These are phyloP conservation scores for Boulengerochromis microlepis DNA, from an alignment of 2,113 vertebrate species.

Conservation along the genomic window DNA sequence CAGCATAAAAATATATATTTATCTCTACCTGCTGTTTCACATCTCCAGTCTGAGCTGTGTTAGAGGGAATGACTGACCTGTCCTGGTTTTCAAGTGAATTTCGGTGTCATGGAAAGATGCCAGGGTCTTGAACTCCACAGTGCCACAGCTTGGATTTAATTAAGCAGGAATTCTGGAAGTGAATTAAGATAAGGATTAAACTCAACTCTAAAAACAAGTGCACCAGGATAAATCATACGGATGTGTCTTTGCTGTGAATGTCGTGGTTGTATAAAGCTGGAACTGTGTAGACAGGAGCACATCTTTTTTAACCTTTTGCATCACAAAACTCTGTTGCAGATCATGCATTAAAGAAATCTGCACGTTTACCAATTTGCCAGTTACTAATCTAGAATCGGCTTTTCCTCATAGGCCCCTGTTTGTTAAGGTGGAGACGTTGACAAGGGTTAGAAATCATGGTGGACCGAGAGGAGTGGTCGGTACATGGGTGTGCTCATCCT, in stretches of 20 bases:
- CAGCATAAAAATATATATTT: background rate
- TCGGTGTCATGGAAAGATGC: conserved; percentile 1
- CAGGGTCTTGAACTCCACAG: background rate
- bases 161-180: conserved; percentile 38
- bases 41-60: background rate
- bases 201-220: background rate
- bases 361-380: background rate
- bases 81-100: background rate
- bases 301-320: background rate
- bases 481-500: conserved; percentile 28
- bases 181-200: conserved; percentile 38
- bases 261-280: background rate
- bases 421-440: background rate
- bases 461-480: background rate
- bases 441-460: background rate
- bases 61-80: background rate
- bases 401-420: background rate
- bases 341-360: background rate
- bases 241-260: background rate
- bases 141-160: conserved; percentile 48
- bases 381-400: background rate
- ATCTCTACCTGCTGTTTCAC: background rate
- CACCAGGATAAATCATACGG: background rate
- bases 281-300: background rate
- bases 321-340: background rate